Percentiles rank a stretch among this genome's conserved stretches.
Evolutionary conservation across 2,113 vertebrate species (phyloP).

Genomic region (Loxodonta africana): DNA sequence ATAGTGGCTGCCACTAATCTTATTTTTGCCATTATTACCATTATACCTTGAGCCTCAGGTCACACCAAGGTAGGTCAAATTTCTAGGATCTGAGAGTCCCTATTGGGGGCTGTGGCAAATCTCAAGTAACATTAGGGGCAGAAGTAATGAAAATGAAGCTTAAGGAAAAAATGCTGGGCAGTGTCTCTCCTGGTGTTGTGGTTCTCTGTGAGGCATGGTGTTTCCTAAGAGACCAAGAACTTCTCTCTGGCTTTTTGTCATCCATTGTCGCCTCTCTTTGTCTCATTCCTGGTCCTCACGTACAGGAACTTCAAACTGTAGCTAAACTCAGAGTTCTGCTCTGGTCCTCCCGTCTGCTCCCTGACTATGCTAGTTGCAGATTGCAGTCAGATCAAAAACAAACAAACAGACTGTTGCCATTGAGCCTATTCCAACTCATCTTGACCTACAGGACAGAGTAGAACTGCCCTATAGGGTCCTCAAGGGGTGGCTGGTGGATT

Average conservation of each 20-base stretch:
- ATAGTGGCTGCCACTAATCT: neutral
- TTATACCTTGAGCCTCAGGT: neutral
- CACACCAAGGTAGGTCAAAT: neutral
- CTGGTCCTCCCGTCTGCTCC: neutral
- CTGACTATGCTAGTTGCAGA: neutral
- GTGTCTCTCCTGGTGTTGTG: neutral
- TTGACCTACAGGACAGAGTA: too few relatives aligned
- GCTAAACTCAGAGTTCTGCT: neutral
- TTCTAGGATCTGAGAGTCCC: neutral
- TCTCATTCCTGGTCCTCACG: neutral
- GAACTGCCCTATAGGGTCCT: too few relatives aligned
- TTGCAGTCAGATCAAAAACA: too few relatives aligned
- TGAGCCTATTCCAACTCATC: too few relatives aligned
- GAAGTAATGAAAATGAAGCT: neutral
- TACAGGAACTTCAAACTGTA: neutral
- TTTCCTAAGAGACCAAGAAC: neutral
- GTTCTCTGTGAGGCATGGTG: neutral
- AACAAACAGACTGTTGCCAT: too few relatives aligned
- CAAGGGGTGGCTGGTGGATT: too few relatives aligned
- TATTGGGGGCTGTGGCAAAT: neutral
- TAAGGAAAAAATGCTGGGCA: neutral
- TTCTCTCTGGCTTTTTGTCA: neutral
- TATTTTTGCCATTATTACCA: neutral
- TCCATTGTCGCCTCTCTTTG: neutral
- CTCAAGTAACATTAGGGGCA: neutral